A percentile compares a stretch with the other conserved stretches of the same genome.
phyloP scores from a whole-genome alignment of 1,140 invertebrate genomes.

The Heliconius melpomene region DNA sequence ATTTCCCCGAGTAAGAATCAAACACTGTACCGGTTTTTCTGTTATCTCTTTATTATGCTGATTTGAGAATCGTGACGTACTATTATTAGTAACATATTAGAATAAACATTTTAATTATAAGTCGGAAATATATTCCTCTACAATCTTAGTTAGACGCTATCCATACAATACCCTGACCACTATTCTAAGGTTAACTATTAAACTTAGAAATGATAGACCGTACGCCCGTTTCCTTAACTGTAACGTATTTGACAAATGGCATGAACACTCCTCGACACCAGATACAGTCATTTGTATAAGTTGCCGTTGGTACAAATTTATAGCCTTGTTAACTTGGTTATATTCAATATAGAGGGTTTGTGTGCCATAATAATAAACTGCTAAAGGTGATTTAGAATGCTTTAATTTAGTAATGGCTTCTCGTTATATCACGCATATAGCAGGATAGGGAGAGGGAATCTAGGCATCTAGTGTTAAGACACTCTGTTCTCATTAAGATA shows the following conservation, averaged over 20 bases:
- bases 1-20: no score
- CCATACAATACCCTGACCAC: not conserved
- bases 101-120: no score
- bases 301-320: slow-evolving; percentile 8
- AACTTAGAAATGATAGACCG: slow-evolving; percentile 21
- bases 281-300: slow-evolving; percentile 26
- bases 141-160: not conserved
- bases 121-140: not conserved
- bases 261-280: slow-evolving; percentile 16
- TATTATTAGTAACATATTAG: no score
- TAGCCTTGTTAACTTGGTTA: not conserved
- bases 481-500: no score
- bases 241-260: slow-evolving; percentile 18
- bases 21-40: no score
- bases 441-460: no score
- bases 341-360: not conserved
- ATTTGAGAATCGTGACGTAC: no score
- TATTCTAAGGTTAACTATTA: slow-evolving; percentile 19
- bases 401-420: no score
- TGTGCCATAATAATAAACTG: not conserved
- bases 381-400: no score
- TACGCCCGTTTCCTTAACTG: slow-evolving; percentile 22
- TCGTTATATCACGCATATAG: no score
- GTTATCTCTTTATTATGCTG: no score
- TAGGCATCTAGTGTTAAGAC: no score